Conservation (phyloP, 1,140 invertebrate species). For the Ptiloglossa arizonensis region DNA sequence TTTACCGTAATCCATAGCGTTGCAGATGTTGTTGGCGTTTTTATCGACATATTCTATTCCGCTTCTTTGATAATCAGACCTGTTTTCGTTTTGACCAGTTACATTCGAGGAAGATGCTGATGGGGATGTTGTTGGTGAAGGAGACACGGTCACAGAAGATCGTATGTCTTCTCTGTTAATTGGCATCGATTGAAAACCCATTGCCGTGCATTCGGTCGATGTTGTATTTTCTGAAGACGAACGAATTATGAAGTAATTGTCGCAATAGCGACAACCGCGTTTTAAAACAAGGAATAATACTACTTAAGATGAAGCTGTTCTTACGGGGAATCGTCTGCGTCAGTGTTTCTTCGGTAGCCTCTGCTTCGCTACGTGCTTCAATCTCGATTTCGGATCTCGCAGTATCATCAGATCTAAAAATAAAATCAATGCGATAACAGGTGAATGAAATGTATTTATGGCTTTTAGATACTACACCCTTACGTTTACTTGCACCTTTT, state of each 20-base stretch:
- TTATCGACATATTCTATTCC: slow-evolving; percentile 81
- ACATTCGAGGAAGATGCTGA: slow-evolving; percentile 73
- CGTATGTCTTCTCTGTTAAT: slow-evolving; percentile 75
- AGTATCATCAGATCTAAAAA: slow-evolving; percentile 86
- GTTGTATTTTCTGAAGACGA: background rate
- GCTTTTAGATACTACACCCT: no score
- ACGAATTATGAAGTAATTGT: background rate
- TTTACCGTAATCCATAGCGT: slow-evolving; percentile 64
- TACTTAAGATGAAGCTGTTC: slow-evolving; percentile 15
- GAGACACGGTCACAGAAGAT: slow-evolving; percentile 56
- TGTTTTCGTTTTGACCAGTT: slow-evolving; percentile 74
- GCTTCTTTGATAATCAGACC: slow-evolving; percentile 76
- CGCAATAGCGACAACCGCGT: background rate
- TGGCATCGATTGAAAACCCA: slow-evolving; percentile 29
- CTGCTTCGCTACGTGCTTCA: slow-evolving; percentile 81
- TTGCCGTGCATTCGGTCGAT: slow-evolving; percentile 14
- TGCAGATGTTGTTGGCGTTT: slow-evolving; percentile 79
- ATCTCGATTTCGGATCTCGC: slow-evolving; percentile 85
- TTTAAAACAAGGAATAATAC: no score
- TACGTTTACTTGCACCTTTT: slow-evolving; percentile 5
- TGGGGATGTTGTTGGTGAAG: slow-evolving; percentile 70
- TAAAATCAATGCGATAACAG: background rate
- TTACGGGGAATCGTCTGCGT: slow-evolving; percentile 73
- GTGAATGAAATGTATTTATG: background rate
- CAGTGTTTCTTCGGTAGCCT: slow-evolving; percentile 78